Percentiles rank a stretch among this genome's conserved stretches.
These are phyloP conservation scores for Oryzias curvinotus DNA, from an alignment of 2,113 vertebrate species.

Conservation along the genomic window DNA sequence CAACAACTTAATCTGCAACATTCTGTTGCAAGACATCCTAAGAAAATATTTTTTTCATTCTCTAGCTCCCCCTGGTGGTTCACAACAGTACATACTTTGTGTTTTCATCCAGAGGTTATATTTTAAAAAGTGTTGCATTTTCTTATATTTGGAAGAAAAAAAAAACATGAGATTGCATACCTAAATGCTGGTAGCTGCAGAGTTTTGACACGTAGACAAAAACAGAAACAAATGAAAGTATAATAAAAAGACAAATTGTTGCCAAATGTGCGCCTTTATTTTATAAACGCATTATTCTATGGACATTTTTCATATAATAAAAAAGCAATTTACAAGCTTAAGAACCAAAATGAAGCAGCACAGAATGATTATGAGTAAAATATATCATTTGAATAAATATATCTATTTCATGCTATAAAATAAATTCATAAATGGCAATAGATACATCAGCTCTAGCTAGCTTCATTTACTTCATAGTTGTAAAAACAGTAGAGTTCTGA, in stretches of 20 bases:
- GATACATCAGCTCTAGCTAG: constrained; percentile 97
- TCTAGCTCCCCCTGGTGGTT: constrained; percentile 61
- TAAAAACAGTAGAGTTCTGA: constrained; percentile 98
- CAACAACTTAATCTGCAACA: background rate
- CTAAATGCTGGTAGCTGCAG: background rate
- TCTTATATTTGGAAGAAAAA: too few relatives aligned
- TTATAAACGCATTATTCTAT: constrained; percentile 97
- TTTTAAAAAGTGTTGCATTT: background rate
- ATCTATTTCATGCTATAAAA: constrained; percentile 99
- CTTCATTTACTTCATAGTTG: constrained; percentile 96
- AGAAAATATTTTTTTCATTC: constrained; percentile 6
- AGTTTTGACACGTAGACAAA: background rate
- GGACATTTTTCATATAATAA: constrained; percentile 95
- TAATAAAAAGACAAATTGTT: constrained; percentile 59
- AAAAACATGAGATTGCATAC: background rate
- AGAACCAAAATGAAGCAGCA: constrained; percentile 85
- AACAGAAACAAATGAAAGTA: background rate
- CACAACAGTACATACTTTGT: constrained; percentile 1
- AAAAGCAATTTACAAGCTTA: constrained; percentile 99
- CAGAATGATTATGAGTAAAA: constrained; percentile 98
- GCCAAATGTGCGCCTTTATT: constrained; percentile 99
- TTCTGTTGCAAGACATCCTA: background rate
- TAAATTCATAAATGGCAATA: constrained; percentile 97
- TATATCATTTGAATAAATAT: constrained; percentile 99
- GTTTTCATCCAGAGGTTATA: background rate